Evolutionary conservation across 2,888 invertebrate genomes (phyloP), one percentile per base, ranked within the genome.

Genomic region (Lottia gigantea): DNA sequence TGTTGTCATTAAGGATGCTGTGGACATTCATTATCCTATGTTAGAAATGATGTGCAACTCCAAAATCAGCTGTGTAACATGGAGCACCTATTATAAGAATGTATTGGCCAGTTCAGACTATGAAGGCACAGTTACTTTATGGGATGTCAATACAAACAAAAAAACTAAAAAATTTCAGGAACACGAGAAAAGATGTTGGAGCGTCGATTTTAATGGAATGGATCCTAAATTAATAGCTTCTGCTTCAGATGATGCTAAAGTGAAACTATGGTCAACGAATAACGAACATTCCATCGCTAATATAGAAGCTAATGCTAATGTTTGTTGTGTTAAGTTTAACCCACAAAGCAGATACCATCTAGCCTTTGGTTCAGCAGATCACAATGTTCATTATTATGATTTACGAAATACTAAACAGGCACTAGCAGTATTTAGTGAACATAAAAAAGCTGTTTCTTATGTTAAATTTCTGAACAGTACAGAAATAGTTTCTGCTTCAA

Each of bases 361-460:
- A 73, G 96, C 96, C 1, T 97, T 96, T 90, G 97, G 97, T 16
- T 95, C 95, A n/a, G 97, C 97, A 31, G 97, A 97, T 90, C 97
- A 97, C 89, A 95, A 95, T 90, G 96, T 97, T 68, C 96, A 97
- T 89, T 96, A 97, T 87, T 97, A 96, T 89, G 97, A 97, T 90
- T 91, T 97, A 78, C 91, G 97, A 49, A 93, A 95, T 79, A 93
- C 94, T 85, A 92, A 94, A 71, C 92, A 93, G 76, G 93, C 96
- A 0, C 90, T 96, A 23, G 92, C 93, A 71, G 91, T 96, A 15
- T 95, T 97, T 87, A 93, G 93, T 81, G 96, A 96, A 47, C 97
- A 97, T 87, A 92, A 94, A 75, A 97, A 97, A 88, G 96, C 97
- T 0, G 97, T 97, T 0, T 96, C 96, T 0, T 97, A 97, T 89